Evolutionary conservation across 2,113 vertebrate genomes (phyloP), one percentile per base, ranked within the genome.

Genomic region (Equus quagga): DNA sequence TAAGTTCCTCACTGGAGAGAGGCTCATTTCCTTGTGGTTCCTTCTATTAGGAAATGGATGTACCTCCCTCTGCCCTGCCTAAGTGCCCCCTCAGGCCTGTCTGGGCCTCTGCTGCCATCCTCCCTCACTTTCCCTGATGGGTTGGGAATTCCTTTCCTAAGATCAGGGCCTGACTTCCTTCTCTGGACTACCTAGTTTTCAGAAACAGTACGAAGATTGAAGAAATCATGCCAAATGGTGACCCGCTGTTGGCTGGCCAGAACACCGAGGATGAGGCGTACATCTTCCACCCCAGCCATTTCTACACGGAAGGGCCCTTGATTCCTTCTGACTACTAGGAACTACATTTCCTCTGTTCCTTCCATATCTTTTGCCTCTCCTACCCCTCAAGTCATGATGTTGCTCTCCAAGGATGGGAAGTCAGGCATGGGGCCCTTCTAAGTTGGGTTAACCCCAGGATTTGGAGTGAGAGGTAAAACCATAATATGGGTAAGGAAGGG

Each of bases 171-270:
- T 97, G 54, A 98, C 51, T 56, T 86, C 67, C 83, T 58, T 64
- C n/a, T 98, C 88, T 94, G 75, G 51, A 65, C 69, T 83, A 8
- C 36, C 51, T 70, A 98, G 98, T 97, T 51, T 98, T 97, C 70
- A 97, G 94, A 69, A 96, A 97, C 54, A 51, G 5, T n/a, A 33
- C 91, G 81, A 96, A 67, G 49, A 87, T 96, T 6, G 96, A 97
- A 58, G 91, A 95, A 12, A 84, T 98, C 96, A 96, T 98, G 97
- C 89, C 79, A 15, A 94, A 96, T 8, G 98, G 76, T 46, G 97
- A 98, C 49, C 98, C 98, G 0, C 56, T 97, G 3, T 31, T 98
- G 78, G 64, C 96, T n/a, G 76, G 14, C 82, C 96, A 96, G 72
- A 79, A 26, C 83, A 36, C 56, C 9, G 0, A 6, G 24, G 98